These are phyloP conservation scores for Bucco capensis DNA, from an alignment of 2,113 vertebrate species.

Conservation along the genomic window DNA sequence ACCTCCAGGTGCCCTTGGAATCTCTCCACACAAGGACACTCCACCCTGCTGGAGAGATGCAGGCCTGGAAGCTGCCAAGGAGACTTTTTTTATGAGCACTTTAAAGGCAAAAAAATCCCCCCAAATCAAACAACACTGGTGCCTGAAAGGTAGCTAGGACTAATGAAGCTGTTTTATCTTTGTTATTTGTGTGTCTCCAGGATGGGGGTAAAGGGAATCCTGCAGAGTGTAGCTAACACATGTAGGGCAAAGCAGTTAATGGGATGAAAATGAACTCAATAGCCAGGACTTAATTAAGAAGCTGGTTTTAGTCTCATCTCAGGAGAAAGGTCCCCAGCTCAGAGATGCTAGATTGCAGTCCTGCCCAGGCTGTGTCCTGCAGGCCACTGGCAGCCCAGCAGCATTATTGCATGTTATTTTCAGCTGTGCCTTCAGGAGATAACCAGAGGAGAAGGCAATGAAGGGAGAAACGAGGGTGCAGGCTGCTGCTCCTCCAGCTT, in stretches of 20 bases:
- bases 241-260: constrained; percentile 28
- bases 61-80: constrained; percentile 18
- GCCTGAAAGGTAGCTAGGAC: not conserved
- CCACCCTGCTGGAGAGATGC: not conserved
- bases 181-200: not conserved
- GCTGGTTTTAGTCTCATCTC: not conserved
- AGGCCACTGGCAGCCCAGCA: not conserved
- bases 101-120: not conserved
- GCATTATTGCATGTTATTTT: not conserved
- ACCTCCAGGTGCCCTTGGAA: no score
- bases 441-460: not conserved
- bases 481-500: not conserved
- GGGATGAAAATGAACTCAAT: constrained; percentile 49
- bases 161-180: constrained; percentile 49
- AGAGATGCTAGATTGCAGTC: not conserved
- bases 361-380: not conserved
- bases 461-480: not conserved
- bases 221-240: not conserved
- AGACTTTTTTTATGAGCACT: constrained; percentile 33
- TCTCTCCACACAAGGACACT: no score
- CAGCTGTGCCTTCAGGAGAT: not conserved
- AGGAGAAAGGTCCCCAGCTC: not conserved
- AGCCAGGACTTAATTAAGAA: constrained; percentile 27
- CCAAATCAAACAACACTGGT: not conserved
- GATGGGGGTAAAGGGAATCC: constrained; percentile 1